Evolutionary conservation across 2,797 vertebrate species (phyloP).

Genomic region (Gallinago solitaria): DNA sequence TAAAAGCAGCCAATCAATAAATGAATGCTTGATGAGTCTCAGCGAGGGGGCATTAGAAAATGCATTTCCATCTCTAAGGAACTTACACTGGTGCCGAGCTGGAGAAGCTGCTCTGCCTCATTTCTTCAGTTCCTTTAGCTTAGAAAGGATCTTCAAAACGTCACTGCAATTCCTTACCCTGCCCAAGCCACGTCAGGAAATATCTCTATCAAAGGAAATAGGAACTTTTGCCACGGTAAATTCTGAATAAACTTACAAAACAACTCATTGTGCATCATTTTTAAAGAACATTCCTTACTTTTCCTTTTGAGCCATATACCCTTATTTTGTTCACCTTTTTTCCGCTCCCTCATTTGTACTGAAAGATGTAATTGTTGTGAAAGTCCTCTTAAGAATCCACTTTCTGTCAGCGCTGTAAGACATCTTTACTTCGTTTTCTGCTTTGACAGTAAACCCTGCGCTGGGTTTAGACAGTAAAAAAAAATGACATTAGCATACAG

Average conservation of each 20-base stretch:
- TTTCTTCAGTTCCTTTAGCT: neutral
- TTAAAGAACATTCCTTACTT: neutral
- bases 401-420: neutral
- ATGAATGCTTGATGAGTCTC: neutral
- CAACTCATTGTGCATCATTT: neutral
- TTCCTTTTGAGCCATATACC: neutral
- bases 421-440: neutral
- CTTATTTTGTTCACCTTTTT: neutral
- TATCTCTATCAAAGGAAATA: neutral
- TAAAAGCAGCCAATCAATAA: neutral
- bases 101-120: neutral
- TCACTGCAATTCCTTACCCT: neutral
- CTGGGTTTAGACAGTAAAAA: neutral
- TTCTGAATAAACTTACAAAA: neutral
- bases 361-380: neutral
- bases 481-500: neutral
- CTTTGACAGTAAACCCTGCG: neutral
- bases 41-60: neutral
- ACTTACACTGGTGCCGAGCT: neutral
- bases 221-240: neutral
- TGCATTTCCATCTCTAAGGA: neutral
- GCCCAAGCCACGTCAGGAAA: neutral
- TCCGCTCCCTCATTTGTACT: neutral
- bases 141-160: neutral
- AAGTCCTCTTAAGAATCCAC: neutral